phyloP scores from a whole-genome alignment of 2,888 invertebrate species.

The Mesorhabditis belari region DNA sequence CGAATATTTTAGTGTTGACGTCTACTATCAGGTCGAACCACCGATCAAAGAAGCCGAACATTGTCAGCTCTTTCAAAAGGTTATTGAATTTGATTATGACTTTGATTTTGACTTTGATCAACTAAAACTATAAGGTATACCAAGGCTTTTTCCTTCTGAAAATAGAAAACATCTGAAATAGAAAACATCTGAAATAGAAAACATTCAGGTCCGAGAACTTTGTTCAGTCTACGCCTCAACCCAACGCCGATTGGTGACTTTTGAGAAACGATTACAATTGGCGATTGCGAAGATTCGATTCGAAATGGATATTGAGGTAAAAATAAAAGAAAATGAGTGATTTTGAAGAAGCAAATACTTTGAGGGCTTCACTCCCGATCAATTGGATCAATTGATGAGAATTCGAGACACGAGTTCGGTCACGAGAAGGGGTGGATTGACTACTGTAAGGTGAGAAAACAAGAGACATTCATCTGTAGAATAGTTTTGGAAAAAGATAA shows the following conservation, averaged over 20 bases:
- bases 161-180: too few relatives aligned
- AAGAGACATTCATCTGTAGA: too few relatives aligned
- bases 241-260: constrained; percentile 33
- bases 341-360: constrained; percentile 12
- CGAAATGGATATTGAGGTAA: constrained; percentile 40
- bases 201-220: constrained; percentile 21
- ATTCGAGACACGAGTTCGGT: constrained; percentile 15
- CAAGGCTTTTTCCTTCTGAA: too few relatives aligned
- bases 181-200: background rate
- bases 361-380: constrained; percentile 29
- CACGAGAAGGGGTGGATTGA: constrained; percentile 25
- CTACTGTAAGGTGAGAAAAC: constrained; percentile 15
- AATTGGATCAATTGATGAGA: constrained; percentile 23
- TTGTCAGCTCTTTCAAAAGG: constrained; percentile 37
- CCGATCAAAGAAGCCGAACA: constrained; percentile 39
- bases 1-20: constrained; percentile 32
- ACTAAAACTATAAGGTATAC: too few relatives aligned
- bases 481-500: too few relatives aligned
- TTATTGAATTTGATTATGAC: background rate
- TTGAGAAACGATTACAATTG: constrained; percentile 35
- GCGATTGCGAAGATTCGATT: constrained; percentile 38
- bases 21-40: constrained; percentile 43
- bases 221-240: constrained; percentile 23
- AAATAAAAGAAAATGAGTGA: background rate
- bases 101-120: too few relatives aligned